Evolutionary conservation across 2,888 invertebrate genomes (phyloP).

Genomic region (Ephialtes manifestator): DNA sequence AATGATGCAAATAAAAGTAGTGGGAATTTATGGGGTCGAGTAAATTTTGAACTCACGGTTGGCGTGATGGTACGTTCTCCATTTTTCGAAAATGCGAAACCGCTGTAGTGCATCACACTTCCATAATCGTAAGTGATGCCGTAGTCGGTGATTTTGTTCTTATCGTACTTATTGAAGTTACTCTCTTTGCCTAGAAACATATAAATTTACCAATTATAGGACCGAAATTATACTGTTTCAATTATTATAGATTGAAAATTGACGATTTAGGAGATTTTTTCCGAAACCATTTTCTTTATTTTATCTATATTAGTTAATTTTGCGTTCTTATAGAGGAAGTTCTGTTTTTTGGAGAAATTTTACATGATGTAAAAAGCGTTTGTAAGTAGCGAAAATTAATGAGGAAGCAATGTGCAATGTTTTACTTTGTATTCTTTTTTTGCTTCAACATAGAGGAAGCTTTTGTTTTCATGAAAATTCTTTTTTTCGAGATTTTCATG

Average conservation of each 20-base stretch:
- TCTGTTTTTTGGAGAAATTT: too few relatives aligned
- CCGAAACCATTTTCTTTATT: too few relatives aligned
- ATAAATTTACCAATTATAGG: not conserved
- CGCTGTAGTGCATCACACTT: constrained; percentile 92
- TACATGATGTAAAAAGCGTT: too few relatives aligned
- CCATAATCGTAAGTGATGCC: constrained; percentile 90
- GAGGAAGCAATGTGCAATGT: too few relatives aligned
- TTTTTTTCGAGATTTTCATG: too few relatives aligned
- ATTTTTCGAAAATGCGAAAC: constrained; percentile 90
- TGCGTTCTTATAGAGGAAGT: too few relatives aligned
- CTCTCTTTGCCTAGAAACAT: constrained; percentile 86
- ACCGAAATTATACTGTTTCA: not conserved
- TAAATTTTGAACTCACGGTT: constrained; percentile 80
- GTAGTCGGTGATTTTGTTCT: constrained; percentile 89
- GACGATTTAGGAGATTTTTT: too few relatives aligned
- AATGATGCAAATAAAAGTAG: not conserved
- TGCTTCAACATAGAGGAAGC: too few relatives aligned
- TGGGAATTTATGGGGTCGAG: not conserved
- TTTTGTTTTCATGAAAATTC: too few relatives aligned
- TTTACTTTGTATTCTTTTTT: too few relatives aligned
- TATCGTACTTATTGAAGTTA: constrained; percentile 90
- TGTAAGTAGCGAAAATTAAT: too few relatives aligned
- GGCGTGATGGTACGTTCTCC: constrained; percentile 90
- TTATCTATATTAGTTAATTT: too few relatives aligned
- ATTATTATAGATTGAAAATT: not conserved